Conservation (phyloP, 2,797 vertebrate genomes). For the Pagetopsis macropterus region DNA sequence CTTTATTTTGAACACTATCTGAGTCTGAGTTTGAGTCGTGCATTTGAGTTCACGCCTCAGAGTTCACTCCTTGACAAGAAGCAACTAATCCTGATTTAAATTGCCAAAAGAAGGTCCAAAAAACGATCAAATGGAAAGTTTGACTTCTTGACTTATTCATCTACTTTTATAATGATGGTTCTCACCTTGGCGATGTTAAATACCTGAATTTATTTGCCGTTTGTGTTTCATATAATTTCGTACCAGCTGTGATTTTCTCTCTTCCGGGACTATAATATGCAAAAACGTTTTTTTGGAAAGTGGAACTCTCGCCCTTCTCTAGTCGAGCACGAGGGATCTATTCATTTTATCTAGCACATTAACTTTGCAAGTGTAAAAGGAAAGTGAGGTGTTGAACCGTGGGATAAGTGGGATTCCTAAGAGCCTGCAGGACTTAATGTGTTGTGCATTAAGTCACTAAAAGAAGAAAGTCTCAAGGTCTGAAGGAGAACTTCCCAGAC, state of each 20-base stretch:
- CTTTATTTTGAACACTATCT: too few relatives aligned
- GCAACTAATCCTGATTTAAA: neutral
- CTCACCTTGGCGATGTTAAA: constrained; percentile 13
- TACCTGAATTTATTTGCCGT: neutral
- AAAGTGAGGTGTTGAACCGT: constrained; percentile 56
- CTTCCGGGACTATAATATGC: constrained; percentile 6
- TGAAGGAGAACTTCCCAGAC: constrained; percentile 24
- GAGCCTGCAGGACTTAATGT: constrained; percentile 49
- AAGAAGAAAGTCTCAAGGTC: constrained; percentile 36
- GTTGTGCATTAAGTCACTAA: constrained; percentile 35
- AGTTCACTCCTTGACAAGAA: neutral
- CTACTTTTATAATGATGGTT: neutral
- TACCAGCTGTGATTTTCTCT: constrained; percentile 4
- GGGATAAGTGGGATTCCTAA: constrained; percentile 52
- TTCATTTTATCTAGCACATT: constrained; percentile 66
- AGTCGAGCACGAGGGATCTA: constrained; percentile 41
- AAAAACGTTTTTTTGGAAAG: constrained; percentile 31
- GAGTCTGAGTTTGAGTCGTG: too few relatives aligned
- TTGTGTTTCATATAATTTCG: constrained; percentile 2
- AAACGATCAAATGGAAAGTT: neutral
- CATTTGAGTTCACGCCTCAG: too few relatives aligned
- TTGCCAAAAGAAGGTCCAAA: neutral
- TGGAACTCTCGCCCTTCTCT: constrained; percentile 14
- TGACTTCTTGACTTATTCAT: neutral
- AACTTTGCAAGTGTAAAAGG: constrained; percentile 52